Conservation (phyloP, 2,113 vertebrate genomes). For the Microcebus lehilahytsara region DNA sequence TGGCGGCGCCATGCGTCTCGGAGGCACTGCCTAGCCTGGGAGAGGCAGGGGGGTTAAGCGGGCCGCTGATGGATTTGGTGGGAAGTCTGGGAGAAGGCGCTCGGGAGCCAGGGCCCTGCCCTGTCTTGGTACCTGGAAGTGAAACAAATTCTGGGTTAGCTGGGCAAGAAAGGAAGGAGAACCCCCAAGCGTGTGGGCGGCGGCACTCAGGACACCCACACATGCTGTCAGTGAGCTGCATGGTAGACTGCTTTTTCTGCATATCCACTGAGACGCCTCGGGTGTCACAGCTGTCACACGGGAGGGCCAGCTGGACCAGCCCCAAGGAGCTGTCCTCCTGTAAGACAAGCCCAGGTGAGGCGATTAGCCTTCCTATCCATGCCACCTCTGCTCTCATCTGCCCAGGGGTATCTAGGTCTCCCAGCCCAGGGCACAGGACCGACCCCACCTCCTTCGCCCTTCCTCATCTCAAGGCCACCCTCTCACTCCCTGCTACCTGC, state of each 20-base stretch:
- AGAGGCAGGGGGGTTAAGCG: slow-evolving; percentile 70
- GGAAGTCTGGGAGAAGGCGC: slow-evolving; percentile 74
- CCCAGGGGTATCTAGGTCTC: not conserved
- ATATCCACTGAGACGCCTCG: not conserved
- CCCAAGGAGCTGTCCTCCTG: not conserved
- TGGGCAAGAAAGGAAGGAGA: not conserved
- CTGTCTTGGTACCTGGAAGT: slow-evolving; percentile 82
- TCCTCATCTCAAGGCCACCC: not conserved
- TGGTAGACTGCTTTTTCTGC: accelerated
- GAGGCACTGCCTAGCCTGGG: slow-evolving; percentile 70
- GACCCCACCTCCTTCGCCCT: not conserved
- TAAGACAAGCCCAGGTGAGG: not conserved
- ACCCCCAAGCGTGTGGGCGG: accelerated
- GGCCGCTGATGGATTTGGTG: slow-evolving; percentile 38
- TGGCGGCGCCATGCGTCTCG: slow-evolving; percentile 58
- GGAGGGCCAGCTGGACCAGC: too few species aligned
- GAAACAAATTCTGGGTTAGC: not conserved
- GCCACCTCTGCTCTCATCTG: not conserved
- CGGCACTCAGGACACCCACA: accelerated
- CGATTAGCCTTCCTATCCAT: not conserved
- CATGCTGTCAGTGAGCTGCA: accelerated
- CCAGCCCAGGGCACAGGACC: not conserved
- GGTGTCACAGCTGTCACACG: not conserved
- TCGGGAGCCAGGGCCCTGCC: slow-evolving; percentile 81
- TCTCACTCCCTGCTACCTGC: not conserved